Evolutionary conservation across 2,888 invertebrate species (phyloP).

Genomic region (Cataglyphis albicans): DNA sequence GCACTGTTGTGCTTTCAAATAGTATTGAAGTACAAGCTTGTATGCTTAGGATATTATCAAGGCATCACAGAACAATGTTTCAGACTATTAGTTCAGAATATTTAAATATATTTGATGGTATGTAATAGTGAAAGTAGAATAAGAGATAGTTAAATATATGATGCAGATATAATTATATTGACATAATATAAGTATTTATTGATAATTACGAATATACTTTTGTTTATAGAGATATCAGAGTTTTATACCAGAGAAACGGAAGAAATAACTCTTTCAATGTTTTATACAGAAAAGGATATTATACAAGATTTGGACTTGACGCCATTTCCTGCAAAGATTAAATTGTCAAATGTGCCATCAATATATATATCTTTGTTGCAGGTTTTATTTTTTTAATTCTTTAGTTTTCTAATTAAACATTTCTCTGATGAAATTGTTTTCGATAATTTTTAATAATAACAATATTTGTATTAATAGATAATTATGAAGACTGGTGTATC

Average conservation of each 20-base stretch:
- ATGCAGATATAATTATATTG: conserved; percentile 4
- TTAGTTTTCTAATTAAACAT: conserved; percentile 4
- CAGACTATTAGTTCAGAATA: conserved; percentile 78
- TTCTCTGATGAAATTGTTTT: background rate
- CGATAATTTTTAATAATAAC: background rate
- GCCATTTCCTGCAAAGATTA: conserved; percentile 76
- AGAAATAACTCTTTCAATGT: conserved; percentile 68
- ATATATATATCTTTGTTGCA: conserved; percentile 78
- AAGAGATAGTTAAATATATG: background rate
- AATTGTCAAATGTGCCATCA: conserved; percentile 66
- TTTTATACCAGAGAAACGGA: conserved; percentile 66
- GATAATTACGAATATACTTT: conserved; percentile 33
- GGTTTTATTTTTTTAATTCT: conserved; percentile 62
- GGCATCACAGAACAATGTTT: conserved; percentile 78
- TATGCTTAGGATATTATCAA: conserved; percentile 81
- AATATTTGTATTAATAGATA: conserved; percentile 63
- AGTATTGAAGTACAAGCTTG: conserved; percentile 82
- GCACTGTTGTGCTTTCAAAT: conserved; percentile 72
- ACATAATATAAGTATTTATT: background rate
- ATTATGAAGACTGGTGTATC: conserved; percentile 77
- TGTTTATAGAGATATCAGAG: conserved; percentile 79
- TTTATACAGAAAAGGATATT: conserved; percentile 73
- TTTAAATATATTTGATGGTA: conserved; percentile 79
- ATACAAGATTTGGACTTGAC: conserved; percentile 78
- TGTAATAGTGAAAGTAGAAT: conserved; percentile 29